Base-by-base conservation (phyloP, 2,113 vertebrate genomes). In the Beaufortia kweichowensis region DNA sequence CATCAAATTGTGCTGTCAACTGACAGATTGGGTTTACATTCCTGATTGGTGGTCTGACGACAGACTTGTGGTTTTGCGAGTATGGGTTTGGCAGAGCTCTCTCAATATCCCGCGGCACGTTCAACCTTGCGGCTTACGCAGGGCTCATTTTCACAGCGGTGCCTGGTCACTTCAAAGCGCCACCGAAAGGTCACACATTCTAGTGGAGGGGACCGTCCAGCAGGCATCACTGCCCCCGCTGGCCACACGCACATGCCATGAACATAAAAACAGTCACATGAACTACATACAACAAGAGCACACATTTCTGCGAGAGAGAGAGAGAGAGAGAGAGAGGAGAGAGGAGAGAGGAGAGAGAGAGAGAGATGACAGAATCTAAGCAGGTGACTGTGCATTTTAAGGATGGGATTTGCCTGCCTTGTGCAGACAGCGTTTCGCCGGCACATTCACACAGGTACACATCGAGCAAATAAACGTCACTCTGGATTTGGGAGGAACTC, bases 91-190 rank as follows among this genome's bases (percentile, higher is more conserved):
- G 90, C 90, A 76, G 86, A 81, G 84, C 82, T 85, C 77, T 56
- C 75, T 70, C 9, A 81, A 84, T 63, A 85, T 76, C 85, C 85
- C 80, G 87, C 86, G 82, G 88, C 90, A 87, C 85, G 85, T 86
- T 90, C 89, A 91, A 46, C 89, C 89, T 91, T 88, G 86, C 79
- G 82, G 85, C 88, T 80, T 86, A 88, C 84, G 85, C 87, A 83
- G 86, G 82, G 86, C 89, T 91, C 90, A 88, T 90, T 90, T 90
- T 87, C 91, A 85, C 92, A 89, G 90, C 89, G 63, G 89, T 90
- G 85, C 88, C 86, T 88, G 90, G 88, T 91, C 90, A 91, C 90
- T 92, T 93, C 91, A 93, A 93, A 93, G 91, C 86, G 80, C 87
- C 78, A 78, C 85, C 81, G 87, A 93, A 91, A 92, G 90, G 92